Base-by-base conservation (phyloP, 2,113 vertebrate species). In the Microcebus griseorufus region DNA sequence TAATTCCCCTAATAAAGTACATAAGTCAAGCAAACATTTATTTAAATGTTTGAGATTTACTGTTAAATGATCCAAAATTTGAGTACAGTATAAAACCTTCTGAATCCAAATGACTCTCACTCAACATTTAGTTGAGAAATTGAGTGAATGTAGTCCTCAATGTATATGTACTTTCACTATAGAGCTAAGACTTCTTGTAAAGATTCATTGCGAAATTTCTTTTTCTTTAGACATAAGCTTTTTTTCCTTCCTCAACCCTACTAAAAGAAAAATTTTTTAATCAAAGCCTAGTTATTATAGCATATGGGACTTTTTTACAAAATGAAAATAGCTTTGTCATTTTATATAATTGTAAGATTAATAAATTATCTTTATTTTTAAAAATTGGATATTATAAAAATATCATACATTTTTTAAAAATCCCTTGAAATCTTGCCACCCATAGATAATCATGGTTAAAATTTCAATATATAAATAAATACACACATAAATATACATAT, bases 281-380 rank as follows among this genome's bases (percentile, higher is more conserved):
- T 17, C 20, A 93, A 84, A 94, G 32, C 23, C 51, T 80, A 87
- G 37, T 58, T 60, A 90, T 94, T 58, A 93, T 37, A 89, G 34
- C 17, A 88, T 58, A 81, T 39, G 45, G 45, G 18, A 48, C 39
- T 42, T 48, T 95, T 76, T 95, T 58, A n/a, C n/a, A 81, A 94
- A 94, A 92, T 82, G 20, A 95, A 94, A 80, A 83, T 34, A 89
- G n/a, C 13, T 70, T 89, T 64, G 69, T 58, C 27, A 83, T 80
- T 97, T 89, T 69, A 78, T 80, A 39, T 73, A n/a, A 94, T 86
- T 75, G 76, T 39, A 76, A 93, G 73, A 94, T 87, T 88, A 83
- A 80, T 60, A 87, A 89, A 86, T 70, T 91, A 82, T 39, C 48
- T 62, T 78, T 67, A 42, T 23, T 90, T 83, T 90, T 51, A 37